A percentile compares a stretch with the other conserved stretches of the same genome.
Conservation (phyloP, 2,797 vertebrate species). For the Argentina silus region DNA sequence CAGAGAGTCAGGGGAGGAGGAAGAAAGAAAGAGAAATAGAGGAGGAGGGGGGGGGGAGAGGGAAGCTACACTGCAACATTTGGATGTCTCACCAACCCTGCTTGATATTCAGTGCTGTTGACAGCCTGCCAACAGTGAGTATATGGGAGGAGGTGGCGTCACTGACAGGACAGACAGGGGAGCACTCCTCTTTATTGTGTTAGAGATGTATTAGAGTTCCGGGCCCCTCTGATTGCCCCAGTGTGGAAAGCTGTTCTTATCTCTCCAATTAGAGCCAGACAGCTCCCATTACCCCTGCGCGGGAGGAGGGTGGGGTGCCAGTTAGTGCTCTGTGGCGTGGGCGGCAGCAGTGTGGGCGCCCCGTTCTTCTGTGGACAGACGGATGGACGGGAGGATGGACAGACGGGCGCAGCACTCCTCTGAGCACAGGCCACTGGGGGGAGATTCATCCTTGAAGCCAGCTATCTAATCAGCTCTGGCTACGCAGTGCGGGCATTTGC, state of each 20-base stretch:
- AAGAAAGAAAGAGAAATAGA: background rate
- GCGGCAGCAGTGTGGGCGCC: too few relatives aligned
- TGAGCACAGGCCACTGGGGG: conserved; percentile 53
- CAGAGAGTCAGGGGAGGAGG: background rate
- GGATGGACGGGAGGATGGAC: conserved; percentile 9
- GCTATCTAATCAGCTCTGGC: conserved; percentile 74
- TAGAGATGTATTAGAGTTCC: conserved; percentile 39
- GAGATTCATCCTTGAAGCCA: conserved; percentile 74
- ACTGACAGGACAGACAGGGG: background rate
- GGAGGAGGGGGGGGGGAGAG: conserved; percentile 5
- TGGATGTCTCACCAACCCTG: conserved; percentile 8
- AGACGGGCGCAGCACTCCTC: conserved; percentile 12
- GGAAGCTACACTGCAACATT: background rate
- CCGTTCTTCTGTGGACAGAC: background rate
- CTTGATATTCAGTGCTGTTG: conserved; percentile 18
- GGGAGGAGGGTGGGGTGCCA: background rate
- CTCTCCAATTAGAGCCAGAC: conserved; percentile 62
- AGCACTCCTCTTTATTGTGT: conserved; percentile 36
- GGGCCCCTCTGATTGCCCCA: conserved; percentile 9
- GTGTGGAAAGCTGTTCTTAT: conserved; percentile 56
- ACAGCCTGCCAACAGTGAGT: conserved; percentile 9
- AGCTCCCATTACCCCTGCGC: conserved; percentile 57
- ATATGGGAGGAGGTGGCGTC: background rate
- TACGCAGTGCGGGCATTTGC: conserved; percentile 54
- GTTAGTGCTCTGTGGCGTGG: too few relatives aligned